phyloP scores from a whole-genome alignment of 2,113 vertebrate genomes.

The Calidris pygmaea region DNA sequence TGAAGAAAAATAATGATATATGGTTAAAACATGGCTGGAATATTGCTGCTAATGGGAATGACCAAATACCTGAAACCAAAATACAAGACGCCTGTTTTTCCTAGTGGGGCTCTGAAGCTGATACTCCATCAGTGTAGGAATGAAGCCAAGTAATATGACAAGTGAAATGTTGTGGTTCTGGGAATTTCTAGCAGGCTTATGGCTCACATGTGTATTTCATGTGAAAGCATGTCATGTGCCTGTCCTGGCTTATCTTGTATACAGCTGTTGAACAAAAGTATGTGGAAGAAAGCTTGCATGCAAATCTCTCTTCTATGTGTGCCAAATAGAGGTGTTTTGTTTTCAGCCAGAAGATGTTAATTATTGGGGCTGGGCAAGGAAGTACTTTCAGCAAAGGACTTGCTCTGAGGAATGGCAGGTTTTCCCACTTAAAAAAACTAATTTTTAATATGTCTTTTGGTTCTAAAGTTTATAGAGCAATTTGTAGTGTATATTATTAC shows the following conservation, averaged over 20 bases:
- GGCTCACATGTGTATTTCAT: constrained; percentile 27
- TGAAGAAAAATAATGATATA: not conserved
- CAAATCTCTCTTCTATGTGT: not conserved
- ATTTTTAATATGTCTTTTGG: not conserved
- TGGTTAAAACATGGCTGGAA: not conserved
- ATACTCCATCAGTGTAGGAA: not conserved
- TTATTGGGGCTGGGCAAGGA: not conserved
- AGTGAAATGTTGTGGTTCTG: constrained; percentile 48
- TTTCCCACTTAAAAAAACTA: not conserved
- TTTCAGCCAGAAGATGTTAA: not conserved
- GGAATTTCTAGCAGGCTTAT: constrained; percentile 44
- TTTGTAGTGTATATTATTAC: not conserved
- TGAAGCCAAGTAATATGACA: constrained; percentile 30
- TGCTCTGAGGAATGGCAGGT: not conserved
- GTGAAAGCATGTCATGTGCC: constrained; percentile 38
- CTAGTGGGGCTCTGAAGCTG: not conserved
- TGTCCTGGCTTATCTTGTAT: constrained; percentile 14
- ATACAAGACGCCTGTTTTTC: not conserved
- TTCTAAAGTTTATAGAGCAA: not conserved
- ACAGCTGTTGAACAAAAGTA: constrained; percentile 45
- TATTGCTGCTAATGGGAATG: not conserved
- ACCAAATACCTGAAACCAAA: not conserved
- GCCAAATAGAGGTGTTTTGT: constrained; percentile 13
- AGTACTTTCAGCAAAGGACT: not conserved
- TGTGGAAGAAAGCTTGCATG: constrained; percentile 22